A percentile compares a stretch with the other conserved stretches of the same genome.
Conservation (phyloP, 2,797 vertebrate species). For the Propithecus deckenii region DNA sequence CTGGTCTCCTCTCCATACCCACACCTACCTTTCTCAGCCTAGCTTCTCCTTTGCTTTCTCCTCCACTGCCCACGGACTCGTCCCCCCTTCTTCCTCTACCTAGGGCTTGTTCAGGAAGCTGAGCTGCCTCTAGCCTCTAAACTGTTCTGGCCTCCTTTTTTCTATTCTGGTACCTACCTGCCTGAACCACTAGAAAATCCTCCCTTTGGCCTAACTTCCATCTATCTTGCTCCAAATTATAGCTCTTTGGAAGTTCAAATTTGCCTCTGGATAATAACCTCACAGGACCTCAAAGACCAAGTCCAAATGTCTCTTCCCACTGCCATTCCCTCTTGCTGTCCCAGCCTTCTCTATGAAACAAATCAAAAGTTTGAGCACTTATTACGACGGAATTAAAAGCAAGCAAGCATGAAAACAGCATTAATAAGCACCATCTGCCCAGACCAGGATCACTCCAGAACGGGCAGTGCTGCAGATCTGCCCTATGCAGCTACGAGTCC, state of each 20-base stretch:
- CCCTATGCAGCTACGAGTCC: not conserved
- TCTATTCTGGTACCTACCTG: not conserved
- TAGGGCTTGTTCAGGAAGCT: not conserved
- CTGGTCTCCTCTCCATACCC: not conserved
- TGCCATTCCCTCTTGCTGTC: not conserved
- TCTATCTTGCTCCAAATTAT: not conserved
- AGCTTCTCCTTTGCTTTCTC: not conserved
- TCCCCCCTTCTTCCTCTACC: not conserved
- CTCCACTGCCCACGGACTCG: not conserved
- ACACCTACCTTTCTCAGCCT: not conserved
- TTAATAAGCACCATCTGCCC: not conserved
- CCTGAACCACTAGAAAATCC: not conserved
- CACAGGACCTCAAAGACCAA: not conserved
- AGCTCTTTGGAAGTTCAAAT: not conserved
- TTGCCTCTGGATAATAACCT: not conserved
- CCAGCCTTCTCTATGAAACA: not conserved
- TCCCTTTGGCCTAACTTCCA: not conserved
- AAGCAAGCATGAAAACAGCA: not conserved
- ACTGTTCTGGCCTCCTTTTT: not conserved
- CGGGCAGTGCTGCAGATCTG: not conserved
- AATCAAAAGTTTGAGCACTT: not conserved
- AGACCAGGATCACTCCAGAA: not conserved
- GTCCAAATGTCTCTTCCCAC: not conserved
- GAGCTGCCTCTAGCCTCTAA: not conserved
- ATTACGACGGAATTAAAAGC: not conserved